Evolutionary conservation across 2,113 vertebrate genomes (phyloP).

Genomic region (Bufo gargarizans): DNA sequence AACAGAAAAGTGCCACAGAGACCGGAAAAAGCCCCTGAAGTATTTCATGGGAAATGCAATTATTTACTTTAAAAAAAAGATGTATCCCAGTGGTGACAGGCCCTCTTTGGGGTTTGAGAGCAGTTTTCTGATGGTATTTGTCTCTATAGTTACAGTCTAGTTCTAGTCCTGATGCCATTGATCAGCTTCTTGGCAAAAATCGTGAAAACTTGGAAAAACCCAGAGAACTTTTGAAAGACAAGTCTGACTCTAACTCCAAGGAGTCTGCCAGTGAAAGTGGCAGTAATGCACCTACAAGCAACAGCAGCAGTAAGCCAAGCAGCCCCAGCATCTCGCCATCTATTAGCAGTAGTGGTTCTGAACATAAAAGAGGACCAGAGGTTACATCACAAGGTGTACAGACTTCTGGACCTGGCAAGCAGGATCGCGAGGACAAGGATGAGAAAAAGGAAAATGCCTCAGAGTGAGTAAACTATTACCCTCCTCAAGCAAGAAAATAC

Average conservation of each 20-base stretch:
- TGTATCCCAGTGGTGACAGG: too few relatives aligned
- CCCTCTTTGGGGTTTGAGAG: too few relatives aligned
- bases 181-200: conserved; percentile 87
- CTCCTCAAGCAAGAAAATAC: background rate
- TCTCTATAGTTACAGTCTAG: conserved; percentile 89
- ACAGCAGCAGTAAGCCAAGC: conserved; percentile 81
- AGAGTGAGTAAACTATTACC: conserved; percentile 81
- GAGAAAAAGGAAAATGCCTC: conserved; percentile 90
- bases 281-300: conserved; percentile 70
- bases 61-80: too few relatives aligned
- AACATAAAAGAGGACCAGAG: conserved; percentile 90
- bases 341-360: conserved; percentile 78
- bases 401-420: conserved; percentile 86
- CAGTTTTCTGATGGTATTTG: background rate
- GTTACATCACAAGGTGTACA: conserved; percentile 96
- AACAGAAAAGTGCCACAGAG: too few relatives aligned
- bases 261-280: conserved; percentile 75
- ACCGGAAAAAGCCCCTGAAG: too few relatives aligned
- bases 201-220: conserved; percentile 87
- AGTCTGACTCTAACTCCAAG: conserved; percentile 78
- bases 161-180: conserved; percentile 86
- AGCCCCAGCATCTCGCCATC: conserved; percentile 86
- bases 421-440: conserved; percentile 90
- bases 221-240: conserved; percentile 87
- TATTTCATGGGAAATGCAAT: too few relatives aligned